These are phyloP conservation scores for Lathronympha strigana DNA, from an alignment of 2,888 invertebrate species.

Conservation along the genomic window DNA sequence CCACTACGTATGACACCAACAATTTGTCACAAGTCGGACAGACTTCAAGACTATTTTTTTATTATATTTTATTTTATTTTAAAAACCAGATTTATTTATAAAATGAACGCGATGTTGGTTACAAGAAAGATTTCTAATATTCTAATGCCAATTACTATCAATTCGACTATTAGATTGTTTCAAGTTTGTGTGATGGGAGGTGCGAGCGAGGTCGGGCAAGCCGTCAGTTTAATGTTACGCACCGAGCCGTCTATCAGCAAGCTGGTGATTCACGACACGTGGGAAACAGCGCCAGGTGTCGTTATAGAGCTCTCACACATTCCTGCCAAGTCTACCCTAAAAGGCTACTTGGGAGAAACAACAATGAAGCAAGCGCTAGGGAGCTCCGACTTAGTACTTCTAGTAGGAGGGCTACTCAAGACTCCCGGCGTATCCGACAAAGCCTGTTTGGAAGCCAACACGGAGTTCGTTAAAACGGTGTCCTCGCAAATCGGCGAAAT, in stretches of 20 bases:
- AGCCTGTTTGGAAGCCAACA: slow-evolving; percentile 83
- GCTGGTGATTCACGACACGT: slow-evolving; percentile 83
- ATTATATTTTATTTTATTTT: not conserved
- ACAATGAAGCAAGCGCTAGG: slow-evolving; percentile 68
- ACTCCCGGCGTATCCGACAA: slow-evolving; percentile 85
- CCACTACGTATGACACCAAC: not conserved
- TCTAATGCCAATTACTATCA: not conserved
- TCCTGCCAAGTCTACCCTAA: slow-evolving; percentile 62
- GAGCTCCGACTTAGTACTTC: slow-evolving; percentile 86
- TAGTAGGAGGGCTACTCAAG: slow-evolving; percentile 85
- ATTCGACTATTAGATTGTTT: slow-evolving; percentile 49
- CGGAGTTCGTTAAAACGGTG: slow-evolving; percentile 64
- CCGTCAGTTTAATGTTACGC: slow-evolving; percentile 83
- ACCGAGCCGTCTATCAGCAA: slow-evolving; percentile 83
- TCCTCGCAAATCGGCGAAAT: slow-evolving; percentile 59
- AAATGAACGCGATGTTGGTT: slow-evolving; percentile 38
- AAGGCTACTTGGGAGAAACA: slow-evolving; percentile 62
- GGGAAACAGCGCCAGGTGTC: slow-evolving; percentile 66
- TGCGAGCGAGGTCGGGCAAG: slow-evolving; percentile 80
- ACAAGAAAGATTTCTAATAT: slow-evolving; percentile 38
- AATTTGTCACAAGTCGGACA: not conserved
- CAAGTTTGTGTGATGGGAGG: slow-evolving; percentile 73
- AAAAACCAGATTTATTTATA: not conserved
- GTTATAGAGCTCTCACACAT: slow-evolving; percentile 77
- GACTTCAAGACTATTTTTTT: not conserved